Evolutionary conservation across 1,140 invertebrate species (phyloP).

Genomic region (Ditylenchus dipsaci): DNA sequence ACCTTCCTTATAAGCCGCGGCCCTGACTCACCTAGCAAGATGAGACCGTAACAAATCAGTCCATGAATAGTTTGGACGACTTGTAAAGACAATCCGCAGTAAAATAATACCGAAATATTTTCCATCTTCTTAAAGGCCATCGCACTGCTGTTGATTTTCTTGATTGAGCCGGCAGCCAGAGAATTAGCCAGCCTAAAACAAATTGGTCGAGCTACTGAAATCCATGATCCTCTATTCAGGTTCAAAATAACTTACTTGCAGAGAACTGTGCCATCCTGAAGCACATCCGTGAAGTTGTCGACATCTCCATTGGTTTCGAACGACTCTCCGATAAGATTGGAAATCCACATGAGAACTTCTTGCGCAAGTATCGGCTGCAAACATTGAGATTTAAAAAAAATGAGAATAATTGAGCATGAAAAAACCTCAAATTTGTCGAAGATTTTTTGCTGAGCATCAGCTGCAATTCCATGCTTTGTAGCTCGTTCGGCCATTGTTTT

Average conservation of each 20-base stretch:
- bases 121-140: conserved; percentile 54
- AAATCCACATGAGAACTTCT: conserved; percentile 42
- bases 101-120: conserved; percentile 32
- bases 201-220: neutral
- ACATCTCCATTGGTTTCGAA: conserved; percentile 36
- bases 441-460: conserved; percentile 48
- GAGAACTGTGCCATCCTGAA: conserved; percentile 39
- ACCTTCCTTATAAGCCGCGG: no score
- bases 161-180: conserved; percentile 35
- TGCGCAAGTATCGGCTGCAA: conserved; percentile 21
- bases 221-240: neutral
- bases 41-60: no score
- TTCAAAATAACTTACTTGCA: conserved; percentile 24
- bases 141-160: conserved; percentile 42
- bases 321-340: conserved; percentile 23
- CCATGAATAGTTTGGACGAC: no score
- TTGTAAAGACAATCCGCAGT: no score
- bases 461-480: conserved; percentile 43
- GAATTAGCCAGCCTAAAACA: conserved; percentile 40
- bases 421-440: conserved; percentile 39
- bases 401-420: no score
- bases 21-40: no score
- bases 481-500: conserved; percentile 33
- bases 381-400: neutral
- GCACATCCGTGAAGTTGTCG: conserved; percentile 38